phyloP scores from a whole-genome alignment of 2,797 vertebrate genomes.

The Myotis vivesi region DNA sequence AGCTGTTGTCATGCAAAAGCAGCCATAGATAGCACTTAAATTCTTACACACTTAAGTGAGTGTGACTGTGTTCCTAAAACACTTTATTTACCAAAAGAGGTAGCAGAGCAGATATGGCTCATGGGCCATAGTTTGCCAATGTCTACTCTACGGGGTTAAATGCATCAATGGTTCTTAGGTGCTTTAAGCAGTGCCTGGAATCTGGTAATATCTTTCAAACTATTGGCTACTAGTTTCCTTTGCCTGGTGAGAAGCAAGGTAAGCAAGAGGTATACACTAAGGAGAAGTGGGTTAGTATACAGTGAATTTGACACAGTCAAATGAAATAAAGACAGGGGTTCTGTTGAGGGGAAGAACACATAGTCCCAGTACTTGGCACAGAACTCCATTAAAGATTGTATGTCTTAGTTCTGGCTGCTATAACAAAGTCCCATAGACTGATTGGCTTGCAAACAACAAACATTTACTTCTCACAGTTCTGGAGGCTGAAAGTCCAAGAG shows the following conservation, averaged over 20 bases:
- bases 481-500: not conserved
- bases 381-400: not conserved
- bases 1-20: not conserved
- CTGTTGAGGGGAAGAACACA: not conserved
- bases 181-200: not conserved
- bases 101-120: not conserved
- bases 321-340: not conserved
- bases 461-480: not conserved
- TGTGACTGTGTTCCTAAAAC: not conserved
- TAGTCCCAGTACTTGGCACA: not conserved
- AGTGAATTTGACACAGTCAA: not conserved
- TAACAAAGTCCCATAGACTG: not conserved
- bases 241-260: not conserved
- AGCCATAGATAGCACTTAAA: not conserved
- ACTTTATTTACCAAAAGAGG: slow-evolving; percentile 18
- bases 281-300: not conserved
- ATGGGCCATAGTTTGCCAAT: not conserved
- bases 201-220: not conserved
- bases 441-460: not conserved
- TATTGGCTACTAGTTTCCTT: not conserved
- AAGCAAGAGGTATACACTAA: not conserved
- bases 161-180: not conserved
- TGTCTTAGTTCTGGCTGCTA: not conserved
- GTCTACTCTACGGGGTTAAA: not conserved
- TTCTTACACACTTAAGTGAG: not conserved